Conservation (phyloP, 2,797 vertebrate species). For the Jordanella pulchra region DNA sequence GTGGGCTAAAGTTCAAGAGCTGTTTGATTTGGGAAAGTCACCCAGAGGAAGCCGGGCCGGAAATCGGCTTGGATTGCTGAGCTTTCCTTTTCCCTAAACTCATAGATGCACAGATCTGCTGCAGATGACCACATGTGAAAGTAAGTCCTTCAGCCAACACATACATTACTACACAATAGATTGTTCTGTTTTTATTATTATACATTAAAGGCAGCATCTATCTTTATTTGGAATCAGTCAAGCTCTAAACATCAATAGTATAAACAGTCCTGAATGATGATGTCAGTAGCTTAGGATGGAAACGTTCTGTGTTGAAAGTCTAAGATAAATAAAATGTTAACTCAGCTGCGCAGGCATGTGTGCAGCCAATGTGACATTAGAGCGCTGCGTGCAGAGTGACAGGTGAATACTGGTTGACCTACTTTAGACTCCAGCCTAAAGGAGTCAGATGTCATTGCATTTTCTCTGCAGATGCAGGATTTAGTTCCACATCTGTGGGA, state of each 20-base stretch:
- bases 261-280: not conserved
- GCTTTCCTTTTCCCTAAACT: constrained; percentile 43
- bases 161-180: not conserved
- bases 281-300: not conserved
- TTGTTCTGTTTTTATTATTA: not conserved
- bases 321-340: constrained; percentile 20
- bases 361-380: constrained; percentile 69
- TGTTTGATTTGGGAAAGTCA: constrained; percentile 46
- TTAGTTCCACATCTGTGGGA: constrained; percentile 25
- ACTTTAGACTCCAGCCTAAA: constrained; percentile 62
- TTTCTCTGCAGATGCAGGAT: constrained; percentile 41
- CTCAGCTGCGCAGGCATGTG: constrained; percentile 11
- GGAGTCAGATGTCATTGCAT: constrained; percentile 42
- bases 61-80: constrained; percentile 59
- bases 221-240: not conserved
- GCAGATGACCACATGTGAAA: constrained; percentile 74
- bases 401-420: constrained; percentile 67
- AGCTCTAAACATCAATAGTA: not conserved
- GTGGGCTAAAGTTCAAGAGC: constrained; percentile 63
- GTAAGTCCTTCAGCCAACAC: constrained; percentile 52
- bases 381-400: constrained; percentile 50
- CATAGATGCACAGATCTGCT: constrained; percentile 50
- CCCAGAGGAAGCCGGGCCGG: constrained; percentile 52
- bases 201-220: not conserved
- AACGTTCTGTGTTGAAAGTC: not conserved